Percentiles rank a stretch among this genome's conserved stretches.
Evolutionary conservation across 2,113 vertebrate genomes (phyloP).

Genomic region (Empidonax traillii): DNA sequence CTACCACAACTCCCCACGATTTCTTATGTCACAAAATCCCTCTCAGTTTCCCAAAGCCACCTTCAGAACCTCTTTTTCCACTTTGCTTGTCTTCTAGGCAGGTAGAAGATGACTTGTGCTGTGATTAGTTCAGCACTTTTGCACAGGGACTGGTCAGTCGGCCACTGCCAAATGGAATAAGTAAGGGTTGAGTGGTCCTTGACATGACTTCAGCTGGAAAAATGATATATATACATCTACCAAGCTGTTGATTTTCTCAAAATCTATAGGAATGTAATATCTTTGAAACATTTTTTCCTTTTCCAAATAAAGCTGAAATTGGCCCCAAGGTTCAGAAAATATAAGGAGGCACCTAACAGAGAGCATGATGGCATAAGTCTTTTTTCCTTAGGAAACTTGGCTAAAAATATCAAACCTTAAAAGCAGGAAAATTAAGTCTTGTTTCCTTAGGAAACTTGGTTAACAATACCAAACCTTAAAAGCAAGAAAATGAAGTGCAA

Average conservation of each 20-base stretch:
- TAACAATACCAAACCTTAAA: slow-evolving; percentile 30
- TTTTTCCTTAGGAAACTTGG: not conserved
- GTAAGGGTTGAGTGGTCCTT: not conserved
- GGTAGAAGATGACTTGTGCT: not conserved
- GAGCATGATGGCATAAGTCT: not conserved
- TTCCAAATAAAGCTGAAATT: not conserved
- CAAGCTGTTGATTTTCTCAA: not conserved
- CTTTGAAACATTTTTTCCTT: not conserved
- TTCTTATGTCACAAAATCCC: not conserved
- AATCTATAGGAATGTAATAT: not conserved
- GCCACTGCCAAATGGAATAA: not conserved
- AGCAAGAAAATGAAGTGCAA: slow-evolving; percentile 2
- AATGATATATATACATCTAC: not conserved
- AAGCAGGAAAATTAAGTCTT: slow-evolving; percentile 1
- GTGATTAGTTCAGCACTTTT: not conserved
- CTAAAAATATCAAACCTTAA: slow-evolving; percentile 27
- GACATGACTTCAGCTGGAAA: not conserved
- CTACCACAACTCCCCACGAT: not conserved
- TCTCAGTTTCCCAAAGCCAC: not conserved
- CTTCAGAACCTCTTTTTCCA: not conserved
- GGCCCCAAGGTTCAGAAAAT: not conserved
- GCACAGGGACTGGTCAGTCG: not conserved
- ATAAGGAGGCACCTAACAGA: not conserved
- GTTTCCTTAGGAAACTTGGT: not conserved
- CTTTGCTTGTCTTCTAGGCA: not conserved